Percentiles rank a stretch among this genome's conserved stretches.
Conservation (phyloP, 23 tunicate genomes). For the Clavelina lepadiformis region DNA sequence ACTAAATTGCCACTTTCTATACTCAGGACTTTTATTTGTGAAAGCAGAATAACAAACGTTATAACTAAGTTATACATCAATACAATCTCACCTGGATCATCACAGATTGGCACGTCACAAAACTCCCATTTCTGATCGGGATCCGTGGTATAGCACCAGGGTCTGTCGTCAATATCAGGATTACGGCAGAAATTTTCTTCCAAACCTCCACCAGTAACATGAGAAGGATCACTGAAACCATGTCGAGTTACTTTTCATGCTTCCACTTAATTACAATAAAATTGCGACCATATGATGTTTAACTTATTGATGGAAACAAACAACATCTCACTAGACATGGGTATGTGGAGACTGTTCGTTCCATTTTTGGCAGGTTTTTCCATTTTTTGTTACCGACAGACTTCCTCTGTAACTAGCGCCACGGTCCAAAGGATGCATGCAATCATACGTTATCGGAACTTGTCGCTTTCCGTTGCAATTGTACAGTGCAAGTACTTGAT, state of each 20-base stretch:
- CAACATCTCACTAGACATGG: constrained; percentile 11
- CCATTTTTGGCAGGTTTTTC: constrained; percentile 22
- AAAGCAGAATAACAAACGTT: too few relatives aligned
- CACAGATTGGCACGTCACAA: constrained; percentile 27
- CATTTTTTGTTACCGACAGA: neutral
- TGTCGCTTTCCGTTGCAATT: constrained; percentile 1
- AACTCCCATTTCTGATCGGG: constrained; percentile 14
- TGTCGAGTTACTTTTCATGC: neutral
- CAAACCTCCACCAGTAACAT: constrained; percentile 21
- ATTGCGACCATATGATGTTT: neutral
- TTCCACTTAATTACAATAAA: neutral
- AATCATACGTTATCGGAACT: constrained; percentile 12
- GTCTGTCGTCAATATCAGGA: constrained; percentile 29
- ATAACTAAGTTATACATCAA: too few relatives aligned
- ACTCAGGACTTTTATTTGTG: too few relatives aligned
- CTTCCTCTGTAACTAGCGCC: constrained; percentile 20
- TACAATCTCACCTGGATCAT: constrained; percentile 18
- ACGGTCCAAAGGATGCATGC: constrained; percentile 19
- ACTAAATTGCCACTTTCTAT: too few relatives aligned
- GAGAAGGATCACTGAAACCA: constrained; percentile 5
- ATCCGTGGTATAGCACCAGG: constrained; percentile 34
- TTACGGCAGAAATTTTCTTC: constrained; percentile 33
- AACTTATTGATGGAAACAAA: neutral
- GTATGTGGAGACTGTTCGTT: constrained; percentile 5
- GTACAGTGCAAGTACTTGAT: constrained; percentile 23